Conservation (phyloP, 2,113 vertebrate genomes). For the Cygnus atratus region DNA sequence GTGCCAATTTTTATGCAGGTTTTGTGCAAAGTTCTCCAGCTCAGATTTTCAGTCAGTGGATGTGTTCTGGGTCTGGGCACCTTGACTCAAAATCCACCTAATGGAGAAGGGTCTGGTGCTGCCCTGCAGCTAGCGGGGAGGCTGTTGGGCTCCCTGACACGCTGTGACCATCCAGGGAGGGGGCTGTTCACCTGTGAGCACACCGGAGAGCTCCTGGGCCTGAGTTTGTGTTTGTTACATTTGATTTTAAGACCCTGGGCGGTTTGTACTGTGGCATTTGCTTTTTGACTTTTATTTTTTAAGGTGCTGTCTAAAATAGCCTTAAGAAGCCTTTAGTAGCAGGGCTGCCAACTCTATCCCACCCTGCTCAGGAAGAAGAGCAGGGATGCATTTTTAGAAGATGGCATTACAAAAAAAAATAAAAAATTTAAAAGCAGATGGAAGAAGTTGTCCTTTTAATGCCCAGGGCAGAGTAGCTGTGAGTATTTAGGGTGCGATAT, state of each 20-base stretch:
- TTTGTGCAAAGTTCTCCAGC: background rate
- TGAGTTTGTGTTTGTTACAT: background rate
- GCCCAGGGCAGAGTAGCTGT: background rate
- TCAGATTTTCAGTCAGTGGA: background rate
- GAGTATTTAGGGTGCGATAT: background rate
- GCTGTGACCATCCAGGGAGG: too few species aligned
- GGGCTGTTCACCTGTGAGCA: background rate
- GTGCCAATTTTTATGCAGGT: background rate
- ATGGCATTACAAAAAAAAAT: background rate
- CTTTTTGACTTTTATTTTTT: background rate
- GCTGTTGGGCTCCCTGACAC: background rate
- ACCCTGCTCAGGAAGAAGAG: background rate
- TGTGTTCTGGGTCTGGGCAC: background rate
- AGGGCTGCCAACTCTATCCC: background rate
- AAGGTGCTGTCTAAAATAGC: background rate
- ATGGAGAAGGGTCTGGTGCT: background rate
- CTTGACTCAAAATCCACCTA: background rate
- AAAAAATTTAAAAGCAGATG: background rate
- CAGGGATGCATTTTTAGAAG: background rate
- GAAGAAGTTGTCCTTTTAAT: background rate
- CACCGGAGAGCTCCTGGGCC: background rate
- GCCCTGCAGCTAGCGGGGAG: background rate
- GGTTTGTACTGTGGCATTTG: background rate
- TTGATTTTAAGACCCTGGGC: background rate
- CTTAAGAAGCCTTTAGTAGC: background rate